Percentiles rank a stretch among this genome's conserved stretches.
These are phyloP conservation scores for Pteronura brasiliensis DNA, from an alignment of 2,113 vertebrate genomes.

Conservation along the genomic window DNA sequence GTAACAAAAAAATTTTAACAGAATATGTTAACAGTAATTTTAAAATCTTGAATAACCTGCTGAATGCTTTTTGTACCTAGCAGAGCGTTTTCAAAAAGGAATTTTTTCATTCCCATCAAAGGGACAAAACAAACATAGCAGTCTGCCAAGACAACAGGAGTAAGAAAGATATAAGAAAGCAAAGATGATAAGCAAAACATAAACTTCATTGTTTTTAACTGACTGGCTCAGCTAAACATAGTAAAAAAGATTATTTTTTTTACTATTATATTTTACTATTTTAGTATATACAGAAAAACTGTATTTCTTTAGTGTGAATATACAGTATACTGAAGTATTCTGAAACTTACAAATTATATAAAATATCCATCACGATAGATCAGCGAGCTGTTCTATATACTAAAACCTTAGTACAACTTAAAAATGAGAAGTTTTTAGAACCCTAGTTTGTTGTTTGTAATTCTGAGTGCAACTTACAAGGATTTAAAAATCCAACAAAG, in stretches of 20 bases:
- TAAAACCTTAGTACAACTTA: conserved; percentile 50
- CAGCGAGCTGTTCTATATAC: conserved; percentile 64
- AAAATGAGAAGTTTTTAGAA: conserved; percentile 62
- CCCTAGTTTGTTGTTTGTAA: conserved; percentile 43
- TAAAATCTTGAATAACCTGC: conserved; percentile 23
- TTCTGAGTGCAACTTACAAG: conserved; percentile 29
- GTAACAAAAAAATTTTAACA: conserved; percentile 7
- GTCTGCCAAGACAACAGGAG: conserved; percentile 29
- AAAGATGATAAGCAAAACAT: conserved; percentile 42
- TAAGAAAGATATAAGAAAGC: conserved; percentile 16
- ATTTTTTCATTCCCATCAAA: conserved; percentile 28
- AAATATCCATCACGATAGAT: conserved; percentile 75
- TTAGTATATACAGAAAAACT: no score
- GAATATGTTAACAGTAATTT: neutral
- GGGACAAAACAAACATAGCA: conserved; percentile 6
- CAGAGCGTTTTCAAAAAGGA: conserved; percentile 38
- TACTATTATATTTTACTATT: no score
- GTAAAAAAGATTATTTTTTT: conserved; percentile 40
- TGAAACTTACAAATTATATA: conserved; percentile 70
- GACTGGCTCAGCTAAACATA: conserved; percentile 77
- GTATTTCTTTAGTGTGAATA: conserved; percentile 71
- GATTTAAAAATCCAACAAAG: conserved; percentile 49
- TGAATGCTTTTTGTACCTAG: neutral
- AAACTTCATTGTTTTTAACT: conserved; percentile 73
- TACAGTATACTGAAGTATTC: conserved; percentile 67